These are phyloP conservation scores for Hemicrepidius hirtus DNA, from an alignment of 2,888 invertebrate species.

Conservation along the genomic window DNA sequence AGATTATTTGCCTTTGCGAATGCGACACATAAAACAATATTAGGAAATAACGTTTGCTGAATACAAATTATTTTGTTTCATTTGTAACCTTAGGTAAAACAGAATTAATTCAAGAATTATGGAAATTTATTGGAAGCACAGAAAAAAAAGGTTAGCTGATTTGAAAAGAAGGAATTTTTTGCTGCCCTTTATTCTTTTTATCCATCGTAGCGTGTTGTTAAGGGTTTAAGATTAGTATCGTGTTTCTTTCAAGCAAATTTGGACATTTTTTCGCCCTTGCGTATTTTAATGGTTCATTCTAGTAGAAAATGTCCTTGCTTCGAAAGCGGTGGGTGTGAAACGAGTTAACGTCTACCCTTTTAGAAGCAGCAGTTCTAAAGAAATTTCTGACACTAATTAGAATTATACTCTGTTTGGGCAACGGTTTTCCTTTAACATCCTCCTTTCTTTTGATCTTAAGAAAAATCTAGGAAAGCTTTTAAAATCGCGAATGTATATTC, in stretches of 20 bases:
- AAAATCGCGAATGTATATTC: no score
- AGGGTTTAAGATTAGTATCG: conserved; percentile 19
- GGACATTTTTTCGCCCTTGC: conserved; percentile 12
- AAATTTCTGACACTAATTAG: not conserved
- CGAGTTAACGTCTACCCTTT: not conserved
- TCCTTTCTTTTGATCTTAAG: no score
- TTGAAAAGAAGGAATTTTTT: not conserved
- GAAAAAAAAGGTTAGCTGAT: not conserved
- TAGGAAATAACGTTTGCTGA: conserved; percentile 27
- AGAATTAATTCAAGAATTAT: conserved; percentile 27
- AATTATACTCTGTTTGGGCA: no score
- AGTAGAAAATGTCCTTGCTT: conserved; percentile 4
- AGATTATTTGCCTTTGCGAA: conserved; percentile 34
- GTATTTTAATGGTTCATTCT: conserved; percentile 5
- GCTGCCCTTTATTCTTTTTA: conserved; percentile 15
- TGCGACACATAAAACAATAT: conserved; percentile 31
- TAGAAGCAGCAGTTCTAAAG: not conserved
- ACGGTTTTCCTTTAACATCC: no score
- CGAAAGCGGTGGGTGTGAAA: not conserved
- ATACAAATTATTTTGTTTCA: conserved; percentile 37
- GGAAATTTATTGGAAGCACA: conserved; percentile 33
- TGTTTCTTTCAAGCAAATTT: conserved; percentile 19
- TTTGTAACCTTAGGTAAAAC: conserved; percentile 19
- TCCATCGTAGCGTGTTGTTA: conserved; percentile 18
- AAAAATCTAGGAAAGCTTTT: no score